phyloP scores from a whole-genome alignment of 1,140 invertebrate genomes.

The Pygmarrhopalites habei region DNA sequence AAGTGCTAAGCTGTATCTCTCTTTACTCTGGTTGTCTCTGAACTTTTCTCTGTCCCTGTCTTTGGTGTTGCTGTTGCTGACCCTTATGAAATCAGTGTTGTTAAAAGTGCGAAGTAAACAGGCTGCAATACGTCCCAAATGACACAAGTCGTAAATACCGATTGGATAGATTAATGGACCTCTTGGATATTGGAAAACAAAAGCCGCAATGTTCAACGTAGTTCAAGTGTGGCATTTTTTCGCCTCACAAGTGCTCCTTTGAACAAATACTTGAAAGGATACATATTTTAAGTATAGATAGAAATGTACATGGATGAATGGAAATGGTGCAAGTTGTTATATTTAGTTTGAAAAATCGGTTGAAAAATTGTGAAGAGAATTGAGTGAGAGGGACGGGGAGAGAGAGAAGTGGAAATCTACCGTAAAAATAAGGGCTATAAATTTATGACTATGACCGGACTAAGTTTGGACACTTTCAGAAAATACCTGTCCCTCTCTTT shows the following conservation, averaged over 20 bases:
- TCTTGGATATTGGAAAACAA: background rate
- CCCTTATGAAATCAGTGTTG: background rate
- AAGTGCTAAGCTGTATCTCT: too few relatives aligned
- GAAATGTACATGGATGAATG: background rate
- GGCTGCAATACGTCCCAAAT: background rate
- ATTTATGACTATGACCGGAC: background rate
- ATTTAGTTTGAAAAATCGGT: background rate
- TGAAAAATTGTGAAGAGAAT: background rate
- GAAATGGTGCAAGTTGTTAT: background rate
- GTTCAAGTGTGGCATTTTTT: background rate
- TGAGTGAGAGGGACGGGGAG: background rate
- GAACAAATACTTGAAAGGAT: background rate
- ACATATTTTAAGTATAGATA: too few relatives aligned
- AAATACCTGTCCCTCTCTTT: background rate
- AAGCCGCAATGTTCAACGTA: constrained; percentile 1
- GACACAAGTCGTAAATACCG: constrained; percentile 1
- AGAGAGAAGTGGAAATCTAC: background rate
- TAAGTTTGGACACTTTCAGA: background rate
- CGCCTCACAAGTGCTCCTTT: background rate
- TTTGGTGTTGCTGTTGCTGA: background rate
- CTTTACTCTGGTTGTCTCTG: background rate
- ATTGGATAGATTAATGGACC: background rate
- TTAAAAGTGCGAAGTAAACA: background rate
- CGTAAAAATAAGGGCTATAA: constrained; percentile 6
- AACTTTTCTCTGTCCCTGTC: background rate